Evolutionary conservation across 2,797 vertebrate genomes (phyloP).

Genomic region (Chelon auratus): DNA sequence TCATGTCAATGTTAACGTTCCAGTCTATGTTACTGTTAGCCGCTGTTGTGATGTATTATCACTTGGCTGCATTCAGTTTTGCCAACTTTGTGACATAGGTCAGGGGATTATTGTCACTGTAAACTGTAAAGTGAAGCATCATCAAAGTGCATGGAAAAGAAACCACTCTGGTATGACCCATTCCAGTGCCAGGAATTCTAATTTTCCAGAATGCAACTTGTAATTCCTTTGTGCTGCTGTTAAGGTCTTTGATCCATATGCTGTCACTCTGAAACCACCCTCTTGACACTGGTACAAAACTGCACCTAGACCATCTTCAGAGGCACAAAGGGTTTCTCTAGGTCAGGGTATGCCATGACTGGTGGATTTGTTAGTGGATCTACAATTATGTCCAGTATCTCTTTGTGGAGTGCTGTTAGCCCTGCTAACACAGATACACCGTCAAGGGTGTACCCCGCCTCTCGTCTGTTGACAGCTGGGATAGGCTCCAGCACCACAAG

Average conservation of each 20-base stretch:
- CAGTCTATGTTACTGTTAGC: too few species aligned
- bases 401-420: background rate
- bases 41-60: too few species aligned
- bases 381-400: background rate
- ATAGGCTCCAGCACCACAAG: too few species aligned
- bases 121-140: too few species aligned
- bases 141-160: too few species aligned
- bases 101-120: too few species aligned
- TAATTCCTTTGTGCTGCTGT: background rate
- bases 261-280: background rate
- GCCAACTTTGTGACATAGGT: constrained; percentile 8
- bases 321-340: constrained; percentile 6
- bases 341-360: constrained; percentile 21
- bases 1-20: too few species aligned
- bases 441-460: too few species aligned
- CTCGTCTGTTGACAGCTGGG: too few species aligned
- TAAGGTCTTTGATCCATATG: background rate
- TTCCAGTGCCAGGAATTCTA: background rate
- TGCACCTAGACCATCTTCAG: constrained; percentile 1
- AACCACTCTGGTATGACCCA: too few species aligned
- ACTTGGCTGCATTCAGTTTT: constrained; percentile 10
- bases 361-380: constrained; percentile 5
- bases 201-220: background rate
- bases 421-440: too few species aligned
- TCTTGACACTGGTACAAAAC: constrained; percentile 8